Conservation (phyloP, 2,888 invertebrate species). For the Orchestes rusci region DNA sequence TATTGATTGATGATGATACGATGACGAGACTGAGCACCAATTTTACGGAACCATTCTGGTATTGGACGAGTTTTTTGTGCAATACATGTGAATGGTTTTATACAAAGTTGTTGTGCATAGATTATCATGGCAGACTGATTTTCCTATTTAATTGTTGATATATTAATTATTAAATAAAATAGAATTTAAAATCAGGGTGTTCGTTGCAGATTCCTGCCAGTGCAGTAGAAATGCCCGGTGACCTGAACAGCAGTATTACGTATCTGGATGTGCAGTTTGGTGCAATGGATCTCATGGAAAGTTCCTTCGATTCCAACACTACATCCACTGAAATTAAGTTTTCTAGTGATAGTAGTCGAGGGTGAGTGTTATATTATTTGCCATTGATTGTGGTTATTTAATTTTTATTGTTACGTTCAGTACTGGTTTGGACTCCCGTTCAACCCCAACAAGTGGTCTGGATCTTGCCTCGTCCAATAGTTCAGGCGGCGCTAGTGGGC, state of each 20-base stretch:
- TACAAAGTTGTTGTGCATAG: no score
- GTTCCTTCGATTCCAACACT: slow-evolving; percentile 45
- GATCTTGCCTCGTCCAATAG: slow-evolving; percentile 43
- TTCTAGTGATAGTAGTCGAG: slow-evolving; percentile 35
- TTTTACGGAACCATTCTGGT: no score
- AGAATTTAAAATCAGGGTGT: neutral
- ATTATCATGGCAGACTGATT: no score
- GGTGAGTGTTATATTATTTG: slow-evolving; percentile 8
- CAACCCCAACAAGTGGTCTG: slow-evolving; percentile 17
- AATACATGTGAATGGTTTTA: no score
- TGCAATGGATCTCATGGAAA: slow-evolving; percentile 64
- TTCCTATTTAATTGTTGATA: no score
- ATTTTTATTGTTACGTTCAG: slow-evolving; percentile 3
- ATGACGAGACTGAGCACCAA: no score
- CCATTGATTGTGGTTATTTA: no score
- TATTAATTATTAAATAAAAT: no score
- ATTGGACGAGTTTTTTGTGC: no score
- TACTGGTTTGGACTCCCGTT: slow-evolving; percentile 28
- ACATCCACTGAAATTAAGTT: slow-evolving; percentile 45
- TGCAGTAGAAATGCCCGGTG: slow-evolving; percentile 96
- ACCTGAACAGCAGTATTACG: slow-evolving; percentile 63
- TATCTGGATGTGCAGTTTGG: slow-evolving; percentile 93
- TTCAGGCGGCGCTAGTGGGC: slow-evolving; percentile 40
- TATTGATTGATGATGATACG: no score
- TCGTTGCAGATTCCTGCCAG: slow-evolving; percentile 74